Evolutionary conservation across 30 jellyfish, hydroid and myxozoan species (phyloP).

Genomic region (Chrysaora quinquecirrha): DNA sequence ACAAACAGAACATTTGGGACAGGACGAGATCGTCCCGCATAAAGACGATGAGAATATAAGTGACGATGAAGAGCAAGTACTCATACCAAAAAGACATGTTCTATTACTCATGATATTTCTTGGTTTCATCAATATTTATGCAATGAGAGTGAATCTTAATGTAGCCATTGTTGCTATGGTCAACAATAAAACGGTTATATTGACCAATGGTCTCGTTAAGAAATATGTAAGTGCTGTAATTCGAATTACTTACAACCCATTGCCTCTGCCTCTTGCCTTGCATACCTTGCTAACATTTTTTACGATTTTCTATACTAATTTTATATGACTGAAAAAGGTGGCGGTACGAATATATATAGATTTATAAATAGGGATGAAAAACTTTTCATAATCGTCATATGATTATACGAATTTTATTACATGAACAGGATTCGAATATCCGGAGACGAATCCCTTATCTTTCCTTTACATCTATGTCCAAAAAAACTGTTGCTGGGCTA

Average conservation of each 20-base stretch:
- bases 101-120: slow-evolving; percentile 71
- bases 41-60: neutral
- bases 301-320: too few species aligned
- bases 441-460: too few species aligned
- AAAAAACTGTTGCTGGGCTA: too few species aligned
- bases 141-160: slow-evolving; percentile 79
- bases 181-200: slow-evolving; percentile 75
- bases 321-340: too few species aligned
- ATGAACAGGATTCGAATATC: too few species aligned
- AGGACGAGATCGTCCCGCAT: slow-evolving; percentile 36
- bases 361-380: too few species aligned
- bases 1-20: slow-evolving; percentile 59
- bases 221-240: slow-evolving; percentile 54
- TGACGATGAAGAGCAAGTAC: slow-evolving; percentile 13
- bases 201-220: slow-evolving; percentile 57
- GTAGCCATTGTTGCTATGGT: slow-evolving; percentile 93
- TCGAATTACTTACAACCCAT: too few species aligned
- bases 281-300: too few species aligned
- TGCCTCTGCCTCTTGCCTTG: neutral
- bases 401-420: too few species aligned
- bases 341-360: too few species aligned
- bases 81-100: slow-evolving; percentile 74
- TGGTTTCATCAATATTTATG: slow-evolving; percentile 77
- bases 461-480: too few species aligned
- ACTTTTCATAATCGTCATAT: too few species aligned